Evolutionary conservation across 1,140 invertebrate genomes (phyloP), one percentile per base, ranked within the genome.

Genomic region (Calephelis virginiensis): DNA sequence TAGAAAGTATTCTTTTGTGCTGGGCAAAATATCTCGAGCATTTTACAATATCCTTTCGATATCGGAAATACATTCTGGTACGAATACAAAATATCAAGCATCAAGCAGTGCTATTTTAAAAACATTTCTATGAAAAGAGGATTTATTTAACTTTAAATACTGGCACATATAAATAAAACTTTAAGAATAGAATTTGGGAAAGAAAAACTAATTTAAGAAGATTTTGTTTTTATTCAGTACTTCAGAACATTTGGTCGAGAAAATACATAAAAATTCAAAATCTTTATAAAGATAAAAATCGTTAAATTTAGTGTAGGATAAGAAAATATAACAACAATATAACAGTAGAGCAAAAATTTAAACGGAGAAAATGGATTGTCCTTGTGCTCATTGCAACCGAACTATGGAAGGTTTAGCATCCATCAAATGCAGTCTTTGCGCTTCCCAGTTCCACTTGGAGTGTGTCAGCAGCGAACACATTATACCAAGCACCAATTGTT

Each of bases 361-460:
- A 9, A 43, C 8, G 8, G 6, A 8, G 40, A 69, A 48, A 67
- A 84, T 84, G 78, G 80, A 81, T 61, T 85, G 84, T 69, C 37
- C 56, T 7, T 59, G 56, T 37, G 81, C 78, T 9, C 73, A 73
- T 60, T 83, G 82, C 64, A 83, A 85, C 59, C 76, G 77, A 46
- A 79, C 78, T 12, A 81, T 78, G 69, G 73, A 82, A 56, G 84
- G 81, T 5, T 85, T 81, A 40, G 82, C 84, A 1, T 81, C 75
- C 0, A 83, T 86, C 8, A 86, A 82, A n/a, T 86, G 82, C 71
- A 85, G 84, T 66, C 65, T 73, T 13, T 86, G 84, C 59, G 70
- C 76, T 8, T 83, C 79, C 1, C 79, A 86, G 60, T 86, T 75
- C 62, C 83, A 86, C 71, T 68, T 86, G 70, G 82, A 85, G 74